Evolutionary conservation across 2,113 vertebrate genomes (phyloP).

Genomic region (Balaeniceps rex): DNA sequence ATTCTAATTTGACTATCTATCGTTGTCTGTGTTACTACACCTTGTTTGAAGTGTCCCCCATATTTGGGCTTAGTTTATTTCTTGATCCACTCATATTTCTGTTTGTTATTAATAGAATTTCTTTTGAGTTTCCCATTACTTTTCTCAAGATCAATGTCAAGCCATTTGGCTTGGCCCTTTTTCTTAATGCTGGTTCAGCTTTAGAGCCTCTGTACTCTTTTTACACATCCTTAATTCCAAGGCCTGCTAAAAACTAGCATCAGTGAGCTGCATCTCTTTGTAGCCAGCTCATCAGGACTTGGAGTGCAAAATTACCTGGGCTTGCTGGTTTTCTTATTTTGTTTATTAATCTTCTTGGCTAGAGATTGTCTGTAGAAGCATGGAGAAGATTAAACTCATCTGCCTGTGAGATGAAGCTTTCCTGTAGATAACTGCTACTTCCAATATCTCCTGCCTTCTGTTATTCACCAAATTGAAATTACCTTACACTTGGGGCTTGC

Average conservation of each 20-base stretch:
- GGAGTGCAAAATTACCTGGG: neutral
- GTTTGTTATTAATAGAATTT: neutral
- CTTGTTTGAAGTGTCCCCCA: rapidly evolving
- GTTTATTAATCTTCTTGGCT: neutral
- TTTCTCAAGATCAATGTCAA: neutral
- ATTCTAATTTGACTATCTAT: neutral
- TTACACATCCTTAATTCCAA: neutral
- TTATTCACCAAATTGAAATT: neutral
- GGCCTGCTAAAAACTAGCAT: neutral
- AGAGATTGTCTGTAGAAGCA: neutral
- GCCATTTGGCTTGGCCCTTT: neutral
- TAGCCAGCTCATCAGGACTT: neutral
- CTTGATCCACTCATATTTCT: neutral
- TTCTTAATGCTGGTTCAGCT: neutral
- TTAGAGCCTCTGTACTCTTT: neutral
- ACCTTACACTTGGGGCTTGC: neutral
- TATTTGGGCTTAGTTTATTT: neutral
- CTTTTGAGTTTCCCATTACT: neutral
- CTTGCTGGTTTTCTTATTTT: neutral
- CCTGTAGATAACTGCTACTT: neutral
- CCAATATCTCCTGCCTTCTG: neutral
- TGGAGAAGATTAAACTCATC: neutral
- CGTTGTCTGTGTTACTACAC: neutral
- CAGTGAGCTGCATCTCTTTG: neutral
- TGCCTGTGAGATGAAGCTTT: neutral